Evolutionary conservation across 2,797 vertebrate genomes (phyloP).

Genomic region (Dermochelys coriacea): DNA sequence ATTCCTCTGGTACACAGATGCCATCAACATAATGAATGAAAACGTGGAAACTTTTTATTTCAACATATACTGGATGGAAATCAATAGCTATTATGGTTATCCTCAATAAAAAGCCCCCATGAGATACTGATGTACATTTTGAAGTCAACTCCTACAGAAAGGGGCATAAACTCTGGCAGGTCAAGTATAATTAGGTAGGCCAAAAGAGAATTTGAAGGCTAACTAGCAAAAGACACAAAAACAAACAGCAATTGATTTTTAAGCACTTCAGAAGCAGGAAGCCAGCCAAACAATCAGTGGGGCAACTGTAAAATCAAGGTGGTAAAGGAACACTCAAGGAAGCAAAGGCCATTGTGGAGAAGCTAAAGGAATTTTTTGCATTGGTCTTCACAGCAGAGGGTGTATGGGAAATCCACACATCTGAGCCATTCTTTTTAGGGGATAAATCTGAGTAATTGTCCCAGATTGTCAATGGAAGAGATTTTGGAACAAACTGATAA

Average conservation of each 20-base stretch:
- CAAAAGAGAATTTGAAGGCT: neutral
- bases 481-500: neutral
- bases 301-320: neutral
- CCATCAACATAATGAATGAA: neutral
- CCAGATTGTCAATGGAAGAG: neutral
- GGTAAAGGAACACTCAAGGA: neutral
- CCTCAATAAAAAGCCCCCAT: neutral
- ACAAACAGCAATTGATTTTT: neutral
- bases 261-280: neutral
- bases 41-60: neutral
- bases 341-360: neutral
- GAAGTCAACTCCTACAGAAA: neutral
- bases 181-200: neutral
- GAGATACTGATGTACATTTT: fast-evolving
- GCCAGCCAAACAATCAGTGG: neutral
- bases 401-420: neutral
- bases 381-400: neutral
- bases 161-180: neutral
- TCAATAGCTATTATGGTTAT: neutral
- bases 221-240: neutral
- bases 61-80: neutral
- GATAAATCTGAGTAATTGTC: neutral
- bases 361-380: neutral
- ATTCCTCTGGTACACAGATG: neutral
- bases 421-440: neutral